A percentile compares a stretch with the other conserved stretches of the same genome.
phyloP scores from a whole-genome alignment of 1,140 invertebrate species.

The Bombyx mandarina region DNA sequence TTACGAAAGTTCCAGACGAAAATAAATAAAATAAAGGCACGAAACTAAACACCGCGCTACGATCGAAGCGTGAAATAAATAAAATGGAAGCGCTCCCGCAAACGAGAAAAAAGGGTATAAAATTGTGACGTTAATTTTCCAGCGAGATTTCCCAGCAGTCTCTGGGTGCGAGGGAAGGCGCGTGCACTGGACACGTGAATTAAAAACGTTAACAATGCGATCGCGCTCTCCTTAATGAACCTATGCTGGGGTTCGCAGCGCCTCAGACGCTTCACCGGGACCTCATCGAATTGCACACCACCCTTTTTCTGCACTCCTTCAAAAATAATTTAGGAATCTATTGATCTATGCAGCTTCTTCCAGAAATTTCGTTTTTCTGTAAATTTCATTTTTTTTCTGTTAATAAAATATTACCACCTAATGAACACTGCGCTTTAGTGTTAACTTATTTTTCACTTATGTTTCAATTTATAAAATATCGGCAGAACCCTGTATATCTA shows the following conservation, averaged over 20 bases:
- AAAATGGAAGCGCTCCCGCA: slow-evolving; percentile 53
- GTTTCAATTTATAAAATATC: too few relatives aligned
- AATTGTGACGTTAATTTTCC: slow-evolving; percentile 66
- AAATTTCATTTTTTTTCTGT: too few relatives aligned
- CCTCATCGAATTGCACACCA: slow-evolving; percentile 6
- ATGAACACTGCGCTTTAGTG: too few relatives aligned
- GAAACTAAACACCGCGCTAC: slow-evolving; percentile 48
- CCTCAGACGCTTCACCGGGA: slow-evolving; percentile 7
- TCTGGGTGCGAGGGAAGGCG: slow-evolving; percentile 33
- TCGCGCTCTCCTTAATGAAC: slow-evolving; percentile 62
- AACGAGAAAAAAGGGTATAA: slow-evolving; percentile 53
- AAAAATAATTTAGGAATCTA: too few relatives aligned
- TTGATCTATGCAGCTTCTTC: too few relatives aligned
- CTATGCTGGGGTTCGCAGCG: slow-evolving; percentile 27
- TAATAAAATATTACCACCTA: too few relatives aligned
- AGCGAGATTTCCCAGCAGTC: slow-evolving; percentile 64
- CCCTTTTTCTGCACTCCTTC: too few relatives aligned
- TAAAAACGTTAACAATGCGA: slow-evolving; percentile 67
- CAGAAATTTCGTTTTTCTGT: too few relatives aligned
- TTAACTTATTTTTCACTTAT: too few relatives aligned
- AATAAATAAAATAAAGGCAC: slow-evolving; percentile 33
- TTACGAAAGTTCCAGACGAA: slow-evolving; percentile 24
- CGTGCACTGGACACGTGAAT: slow-evolving; percentile 67
- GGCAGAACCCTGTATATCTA: too few relatives aligned
- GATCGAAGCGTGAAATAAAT: slow-evolving; percentile 64